Evolutionary conservation across 1,140 invertebrate species (phyloP).

Genomic region (Bacillus rossius): DNA sequence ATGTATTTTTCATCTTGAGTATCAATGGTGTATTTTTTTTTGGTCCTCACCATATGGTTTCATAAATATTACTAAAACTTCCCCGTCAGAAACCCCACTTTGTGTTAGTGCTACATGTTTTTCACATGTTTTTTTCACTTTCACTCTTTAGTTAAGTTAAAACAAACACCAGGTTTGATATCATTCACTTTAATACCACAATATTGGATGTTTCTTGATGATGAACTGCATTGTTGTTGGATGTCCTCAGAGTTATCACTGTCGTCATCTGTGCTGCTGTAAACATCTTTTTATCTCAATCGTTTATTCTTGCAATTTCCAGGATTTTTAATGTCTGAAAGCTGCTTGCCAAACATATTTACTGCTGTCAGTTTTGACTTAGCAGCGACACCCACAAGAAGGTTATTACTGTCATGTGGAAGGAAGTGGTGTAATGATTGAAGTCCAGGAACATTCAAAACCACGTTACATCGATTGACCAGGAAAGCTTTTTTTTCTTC

Average conservation of each 20-base stretch:
- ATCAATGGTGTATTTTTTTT: neutral
- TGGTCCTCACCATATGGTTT: neutral
- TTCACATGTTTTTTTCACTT: neutral
- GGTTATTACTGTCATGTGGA: neutral
- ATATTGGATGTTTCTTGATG: neutral
- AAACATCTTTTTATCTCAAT: neutral
- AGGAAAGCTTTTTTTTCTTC: neutral
- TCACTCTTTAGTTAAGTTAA: neutral
- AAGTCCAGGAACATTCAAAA: too few species aligned
- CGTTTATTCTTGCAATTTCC: neutral
- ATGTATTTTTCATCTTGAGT: slow-evolving; percentile 3
- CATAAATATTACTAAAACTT: neutral
- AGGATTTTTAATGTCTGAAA: neutral
- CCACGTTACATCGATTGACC: neutral
- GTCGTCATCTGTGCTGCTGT: neutral
- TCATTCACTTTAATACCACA: neutral
- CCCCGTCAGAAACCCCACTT: neutral
- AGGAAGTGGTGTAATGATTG: neutral
- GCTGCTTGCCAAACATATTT: neutral
- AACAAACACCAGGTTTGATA: neutral
- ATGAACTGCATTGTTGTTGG: neutral
- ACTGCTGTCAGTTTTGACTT: neutral
- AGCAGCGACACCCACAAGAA: neutral
- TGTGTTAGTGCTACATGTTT: neutral
- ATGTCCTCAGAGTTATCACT: neutral